These are phyloP conservation scores for Lagopus leucura DNA, from an alignment of 2,113 vertebrate species.

Conservation along the genomic window DNA sequence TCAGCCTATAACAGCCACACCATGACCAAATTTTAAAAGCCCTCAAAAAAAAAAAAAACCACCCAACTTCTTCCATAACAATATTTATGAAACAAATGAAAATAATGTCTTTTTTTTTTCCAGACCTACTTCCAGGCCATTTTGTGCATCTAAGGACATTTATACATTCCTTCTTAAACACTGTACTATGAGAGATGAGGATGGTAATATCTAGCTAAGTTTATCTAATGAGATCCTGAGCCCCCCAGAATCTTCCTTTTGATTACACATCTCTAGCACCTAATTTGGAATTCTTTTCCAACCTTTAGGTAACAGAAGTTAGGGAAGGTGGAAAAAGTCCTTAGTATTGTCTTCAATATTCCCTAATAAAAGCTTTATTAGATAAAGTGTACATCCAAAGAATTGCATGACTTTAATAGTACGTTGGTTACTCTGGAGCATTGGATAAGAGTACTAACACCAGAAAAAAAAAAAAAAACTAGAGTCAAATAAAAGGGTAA, in stretches of 20 bases:
- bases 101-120: not conserved
- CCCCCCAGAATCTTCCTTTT: not conserved
- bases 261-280: not conserved
- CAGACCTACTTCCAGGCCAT: not conserved
- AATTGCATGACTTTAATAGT: not conserved
- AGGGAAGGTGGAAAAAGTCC: not conserved
- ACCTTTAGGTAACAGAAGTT: not conserved
- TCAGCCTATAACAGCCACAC: not conserved
- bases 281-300: not conserved
- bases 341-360: not conserved
- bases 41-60: not conserved
- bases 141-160: not conserved
- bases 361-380: not conserved
- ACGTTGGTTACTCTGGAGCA: not conserved
- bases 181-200: not conserved
- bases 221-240: not conserved
- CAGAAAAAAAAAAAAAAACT: constrained; percentile 8
- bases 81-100: not conserved
- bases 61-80: not conserved
- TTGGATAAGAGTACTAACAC: not conserved
- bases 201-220: not conserved
- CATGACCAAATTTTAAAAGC: not conserved
- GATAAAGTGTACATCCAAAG: not conserved
- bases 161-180: not conserved
- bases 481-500: not conserved